A percentile compares a stretch with the other conserved stretches of the same genome.
Conservation (phyloP, 2,113 vertebrate species). For the Paraplagusia blochii region DNA sequence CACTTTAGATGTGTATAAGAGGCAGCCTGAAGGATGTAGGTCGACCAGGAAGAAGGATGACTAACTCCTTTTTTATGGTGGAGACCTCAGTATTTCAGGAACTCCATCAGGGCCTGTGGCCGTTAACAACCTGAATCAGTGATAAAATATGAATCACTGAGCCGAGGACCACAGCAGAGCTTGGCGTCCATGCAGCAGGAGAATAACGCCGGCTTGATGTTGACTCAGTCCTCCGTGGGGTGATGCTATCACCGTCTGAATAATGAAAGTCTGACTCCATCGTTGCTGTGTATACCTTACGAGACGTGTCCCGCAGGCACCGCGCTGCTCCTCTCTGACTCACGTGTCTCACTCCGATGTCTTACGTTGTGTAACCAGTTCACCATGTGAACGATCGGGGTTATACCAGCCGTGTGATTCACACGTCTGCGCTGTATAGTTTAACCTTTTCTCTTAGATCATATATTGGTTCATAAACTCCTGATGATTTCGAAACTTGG, state of each 20-base stretch:
- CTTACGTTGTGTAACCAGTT: slow-evolving; percentile 16
- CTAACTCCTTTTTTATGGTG: slow-evolving; percentile 26
- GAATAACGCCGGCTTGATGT: slow-evolving; percentile 21
- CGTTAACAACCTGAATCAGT: slow-evolving; percentile 39
- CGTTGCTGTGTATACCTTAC: slow-evolving; percentile 23
- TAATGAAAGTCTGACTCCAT: slow-evolving; percentile 37
- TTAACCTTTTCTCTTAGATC: background rate
- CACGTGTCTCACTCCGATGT: slow-evolving; percentile 34
- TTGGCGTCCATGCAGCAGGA: slow-evolving; percentile 19
- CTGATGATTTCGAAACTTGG: no score
- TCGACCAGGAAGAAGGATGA: slow-evolving; percentile 30
- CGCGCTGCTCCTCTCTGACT: slow-evolving; percentile 32
- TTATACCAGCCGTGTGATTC: slow-evolving; percentile 25
- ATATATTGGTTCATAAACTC: no score
- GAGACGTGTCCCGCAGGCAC: slow-evolving; percentile 19
- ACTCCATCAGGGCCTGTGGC: slow-evolving; percentile 23
- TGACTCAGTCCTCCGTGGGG: slow-evolving; percentile 43
- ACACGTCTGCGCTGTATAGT: slow-evolving; percentile 21
- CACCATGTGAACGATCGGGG: slow-evolving; percentile 32
- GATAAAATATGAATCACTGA: slow-evolving; percentile 41
- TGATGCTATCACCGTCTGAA: slow-evolving; percentile 43
- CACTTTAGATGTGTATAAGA: no score
- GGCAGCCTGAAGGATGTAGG: background rate
- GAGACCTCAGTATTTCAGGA: slow-evolving; percentile 21
- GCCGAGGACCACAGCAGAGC: slow-evolving; percentile 13